Base-by-base conservation (phyloP, 2,797 vertebrate genomes). In the Hybognathus amarus region DNA sequence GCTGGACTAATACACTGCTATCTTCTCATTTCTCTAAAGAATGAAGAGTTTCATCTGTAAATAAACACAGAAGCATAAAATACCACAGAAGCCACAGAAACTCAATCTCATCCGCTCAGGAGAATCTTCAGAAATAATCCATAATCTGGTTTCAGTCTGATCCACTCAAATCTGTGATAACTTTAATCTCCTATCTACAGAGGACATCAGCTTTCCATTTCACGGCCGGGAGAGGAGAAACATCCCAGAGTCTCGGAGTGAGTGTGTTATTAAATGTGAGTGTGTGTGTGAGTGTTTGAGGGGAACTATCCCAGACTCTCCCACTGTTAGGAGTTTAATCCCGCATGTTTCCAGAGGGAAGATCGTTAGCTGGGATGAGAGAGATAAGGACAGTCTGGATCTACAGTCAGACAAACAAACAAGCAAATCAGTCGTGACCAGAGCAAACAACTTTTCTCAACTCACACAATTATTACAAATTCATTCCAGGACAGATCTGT, bases 71-170 rank as follows among this genome's bases (percentile, higher is more conserved):
- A 73, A 27, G 2, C 24, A 22, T 69, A n/a, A 83, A 87, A 75
- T 66, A 85, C 85, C n/a, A n/a, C n/a, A n/a, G 27, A 87, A 52
- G 22, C 90, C 85, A 77, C 86, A 88, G 90, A 92, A 90, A 90
- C 85, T 85, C 85, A 59, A 82, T 91, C 89, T 91, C 89, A 89
- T 86, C 90, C 87, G 89, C 86, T 78, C 87, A 67, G 45, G 50
- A 59, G 66, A 70, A 77, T 45, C 40, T 67, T 78, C 90, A 87
- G 83, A 89, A 87, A 59, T 86, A 93, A 91, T 90, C 89, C 83
- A 90, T 92, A 92, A 94, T 95, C 93, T 93, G 90, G 89, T 93
- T 92, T 89, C n/a, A 80, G 85, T 88, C n/a, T 93, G 86, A 92
- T 90, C 89, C 87, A 85, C 87, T 90, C 79, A 91, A 93, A 95